Evolutionary conservation across 2,113 vertebrate genomes (phyloP), one percentile per base, ranked within the genome.

Genomic region (Zingel zingel): DNA sequence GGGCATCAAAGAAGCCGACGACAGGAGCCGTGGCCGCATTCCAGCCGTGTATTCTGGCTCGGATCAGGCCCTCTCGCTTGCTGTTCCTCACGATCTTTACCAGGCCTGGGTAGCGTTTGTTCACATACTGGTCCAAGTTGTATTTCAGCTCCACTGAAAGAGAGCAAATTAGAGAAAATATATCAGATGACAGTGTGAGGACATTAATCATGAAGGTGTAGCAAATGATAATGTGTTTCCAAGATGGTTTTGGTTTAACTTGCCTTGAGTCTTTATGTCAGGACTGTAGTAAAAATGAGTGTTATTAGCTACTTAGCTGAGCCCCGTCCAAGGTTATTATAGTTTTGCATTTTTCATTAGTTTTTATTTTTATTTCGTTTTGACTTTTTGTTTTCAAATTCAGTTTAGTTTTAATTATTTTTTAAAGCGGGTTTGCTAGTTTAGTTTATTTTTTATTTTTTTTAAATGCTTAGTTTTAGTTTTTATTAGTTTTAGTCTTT

Each of bases 1-100:
- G 98, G 59, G 98, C 98, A 6, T 99, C 98, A 0, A 99, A 99
- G 95, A 99, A 99, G 1, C 98, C 98, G 0, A 99, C 98, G 0
- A 98, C 90, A 0, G 97, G 96, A 7, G 98, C 97, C 0, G 96
- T 99, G 66, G 98, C 98, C 0, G 94, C 98, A 73, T 97, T 98
- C 98, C 98, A 99, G 86, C 98, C 98, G 50, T 98, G 97, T 75
- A 99, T 97, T 71, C 98, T 94, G 14, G 98, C 98, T n/a, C 98
- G 96, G 88, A 99, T 99, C 85, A 99, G 91, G 16, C 98, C 98
- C 86, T 99, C 98, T 1, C 98, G 89, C 87, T 97, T 97, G 90
- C 78, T 96, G 86, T 99, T 99, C 47, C 98, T 96, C 67, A 99
- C 98, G 0, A 99, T 97, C 91, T 99, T 99, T 61, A 99, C 98